phyloP scores from a whole-genome alignment of 1,140 invertebrate genomes.

The Heliconius melpomene region DNA sequence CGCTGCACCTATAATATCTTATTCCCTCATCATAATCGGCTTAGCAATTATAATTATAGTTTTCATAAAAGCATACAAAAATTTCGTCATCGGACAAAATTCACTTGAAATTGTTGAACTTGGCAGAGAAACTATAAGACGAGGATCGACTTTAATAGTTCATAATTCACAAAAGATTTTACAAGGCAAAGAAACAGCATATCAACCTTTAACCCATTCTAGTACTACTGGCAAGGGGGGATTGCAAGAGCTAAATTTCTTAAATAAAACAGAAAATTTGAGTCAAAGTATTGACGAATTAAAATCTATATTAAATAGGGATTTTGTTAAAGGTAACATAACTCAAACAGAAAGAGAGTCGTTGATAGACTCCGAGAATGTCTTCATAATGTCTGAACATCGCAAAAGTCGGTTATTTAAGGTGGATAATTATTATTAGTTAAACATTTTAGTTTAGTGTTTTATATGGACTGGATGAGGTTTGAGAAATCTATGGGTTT shows the following conservation, averaged over 20 bases:
- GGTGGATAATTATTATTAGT: slow-evolving; percentile 42
- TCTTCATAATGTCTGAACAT: slow-evolving; percentile 68
- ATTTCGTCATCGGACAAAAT: slow-evolving; percentile 86
- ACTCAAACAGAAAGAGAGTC: slow-evolving; percentile 58
- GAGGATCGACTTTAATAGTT: slow-evolving; percentile 87
- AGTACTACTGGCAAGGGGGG: slow-evolving; percentile 36
- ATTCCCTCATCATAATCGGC: slow-evolving; percentile 87
- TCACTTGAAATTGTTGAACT: slow-evolving; percentile 88
- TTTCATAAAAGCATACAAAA: slow-evolving; percentile 88
- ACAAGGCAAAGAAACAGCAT: slow-evolving; percentile 82
- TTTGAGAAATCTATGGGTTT: slow-evolving; percentile 20
- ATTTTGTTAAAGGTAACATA: slow-evolving; percentile 64
- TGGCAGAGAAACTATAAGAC: slow-evolving; percentile 85
- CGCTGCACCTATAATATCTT: slow-evolving; percentile 85
- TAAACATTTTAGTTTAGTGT: neutral
- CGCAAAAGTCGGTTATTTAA: slow-evolving; percentile 49
- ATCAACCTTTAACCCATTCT: slow-evolving; percentile 50
- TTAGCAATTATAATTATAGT: slow-evolving; percentile 83
- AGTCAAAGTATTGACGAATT: slow-evolving; percentile 65
- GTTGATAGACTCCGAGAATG: slow-evolving; percentile 64
- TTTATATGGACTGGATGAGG: slow-evolving; percentile 1
- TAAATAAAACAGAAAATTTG: slow-evolving; percentile 47
- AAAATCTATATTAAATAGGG: slow-evolving; percentile 54
- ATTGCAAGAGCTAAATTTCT: slow-evolving; percentile 54
- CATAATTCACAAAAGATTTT: slow-evolving; percentile 86